phyloP scores from a whole-genome alignment of 2,797 vertebrate genomes.

The Tamandua tetradactyla region DNA sequence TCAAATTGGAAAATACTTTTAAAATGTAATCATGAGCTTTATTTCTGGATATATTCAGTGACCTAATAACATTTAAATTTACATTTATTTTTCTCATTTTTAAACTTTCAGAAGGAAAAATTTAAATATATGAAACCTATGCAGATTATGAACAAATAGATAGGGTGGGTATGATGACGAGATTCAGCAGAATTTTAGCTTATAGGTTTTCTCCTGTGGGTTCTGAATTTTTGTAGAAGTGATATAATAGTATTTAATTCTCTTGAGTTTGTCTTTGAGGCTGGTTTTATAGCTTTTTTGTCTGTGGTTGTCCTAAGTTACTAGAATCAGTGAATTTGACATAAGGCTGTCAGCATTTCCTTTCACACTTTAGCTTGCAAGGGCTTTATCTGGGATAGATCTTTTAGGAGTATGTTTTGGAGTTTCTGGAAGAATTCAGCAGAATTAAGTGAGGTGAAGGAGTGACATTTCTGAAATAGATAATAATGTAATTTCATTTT shows the following conservation, averaged over 20 bases:
- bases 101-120: conserved; percentile 40
- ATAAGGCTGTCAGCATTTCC: conserved; percentile 6
- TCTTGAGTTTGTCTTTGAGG: conserved; percentile 29
- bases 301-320: not conserved
- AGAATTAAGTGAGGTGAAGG: not conserved
- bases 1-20: conserved; percentile 51
- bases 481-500: conserved; percentile 60
- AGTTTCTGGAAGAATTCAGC: conserved; percentile 12
- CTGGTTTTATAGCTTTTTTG: conserved; percentile 22
- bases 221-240: conserved; percentile 59
- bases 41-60: conserved; percentile 52
- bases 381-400: not conserved
- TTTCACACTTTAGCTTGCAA: conserved; percentile 37
- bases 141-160: not conserved
- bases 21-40: conserved; percentile 23
- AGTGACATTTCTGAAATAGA: conserved; percentile 26
- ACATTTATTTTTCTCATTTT: conserved; percentile 60
- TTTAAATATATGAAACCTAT: not conserved
- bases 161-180: not conserved
- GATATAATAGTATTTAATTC: not conserved
- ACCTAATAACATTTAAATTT: conserved; percentile 25
- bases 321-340: conserved; percentile 6
- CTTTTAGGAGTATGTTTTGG: not conserved
- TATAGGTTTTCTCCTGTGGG: not conserved
- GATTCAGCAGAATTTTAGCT: conserved; percentile 48